A percentile compares a stretch with the other conserved stretches of the same genome.
These are phyloP conservation scores for Monomorium pharaonis DNA, from an alignment of 1,140 invertebrate genomes.

Conservation along the genomic window DNA sequence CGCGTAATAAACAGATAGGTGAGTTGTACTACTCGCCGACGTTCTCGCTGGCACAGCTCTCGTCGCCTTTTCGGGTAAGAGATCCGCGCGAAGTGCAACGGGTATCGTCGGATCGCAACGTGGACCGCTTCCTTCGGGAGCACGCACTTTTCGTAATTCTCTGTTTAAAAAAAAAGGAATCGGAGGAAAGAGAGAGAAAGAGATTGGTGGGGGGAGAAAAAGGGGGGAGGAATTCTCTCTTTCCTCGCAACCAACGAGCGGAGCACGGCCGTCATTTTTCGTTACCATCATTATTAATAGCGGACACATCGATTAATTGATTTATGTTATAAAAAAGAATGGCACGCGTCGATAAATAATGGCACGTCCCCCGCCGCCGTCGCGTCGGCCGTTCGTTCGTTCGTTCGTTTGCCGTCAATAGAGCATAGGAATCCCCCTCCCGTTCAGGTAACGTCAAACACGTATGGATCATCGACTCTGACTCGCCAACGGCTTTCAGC, in stretches of 20 bases:
- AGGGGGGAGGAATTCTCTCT: neutral
- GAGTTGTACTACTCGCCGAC: slow-evolving; percentile 8
- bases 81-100: slow-evolving; percentile 48
- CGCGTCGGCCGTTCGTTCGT: slow-evolving; percentile 1
- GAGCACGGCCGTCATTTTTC: slow-evolving; percentile 57
- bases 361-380: neutral
- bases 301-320: slow-evolving; percentile 70
- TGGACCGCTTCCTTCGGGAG: neutral
- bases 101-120: neutral
- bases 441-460: neutral
- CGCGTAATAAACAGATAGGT: slow-evolving; percentile 34
- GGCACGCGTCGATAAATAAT: slow-evolving; percentile 58
- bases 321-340: slow-evolving; percentile 68
- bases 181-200: neutral
- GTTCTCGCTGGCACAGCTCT: slow-evolving; percentile 35
- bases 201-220: neutral
- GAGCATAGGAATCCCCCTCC: slow-evolving; percentile 26
- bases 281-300: slow-evolving; percentile 61
- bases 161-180: neutral
- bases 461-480: slow-evolving; percentile 60
- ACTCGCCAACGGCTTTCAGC: slow-evolving; percentile 11
- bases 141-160: neutral
- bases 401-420: slow-evolving; percentile 45
- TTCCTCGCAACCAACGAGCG: slow-evolving; percentile 20
- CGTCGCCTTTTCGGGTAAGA: slow-evolving; percentile 53